Percentiles rank a stretch among this genome's conserved stretches.
Evolutionary conservation across 2,113 vertebrate species (phyloP).

Genomic region (Catharus minimus): DNA sequence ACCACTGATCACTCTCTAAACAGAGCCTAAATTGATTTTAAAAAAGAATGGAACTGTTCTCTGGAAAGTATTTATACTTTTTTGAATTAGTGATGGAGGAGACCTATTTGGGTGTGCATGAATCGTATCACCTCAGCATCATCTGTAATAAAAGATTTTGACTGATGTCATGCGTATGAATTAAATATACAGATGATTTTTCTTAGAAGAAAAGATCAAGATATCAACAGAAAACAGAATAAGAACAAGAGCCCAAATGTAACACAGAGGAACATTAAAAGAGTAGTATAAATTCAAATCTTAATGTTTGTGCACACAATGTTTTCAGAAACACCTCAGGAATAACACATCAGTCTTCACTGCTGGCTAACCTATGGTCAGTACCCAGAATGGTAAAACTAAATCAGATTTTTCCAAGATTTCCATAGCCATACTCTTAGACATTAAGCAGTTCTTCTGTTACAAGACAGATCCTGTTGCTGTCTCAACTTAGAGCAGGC

Average conservation of each 20-base stretch:
- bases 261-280: not conserved
- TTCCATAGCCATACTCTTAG: not conserved
- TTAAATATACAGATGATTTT: not conserved
- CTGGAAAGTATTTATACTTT: not conserved
- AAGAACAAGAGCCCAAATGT: not conserved
- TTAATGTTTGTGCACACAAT: not conserved
- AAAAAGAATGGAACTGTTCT: not conserved
- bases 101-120: not conserved
- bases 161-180: not conserved
- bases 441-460: not conserved
- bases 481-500: not conserved
- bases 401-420: not conserved
- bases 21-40: not conserved
- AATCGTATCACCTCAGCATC: accelerated
- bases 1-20: not conserved
- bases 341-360: not conserved
- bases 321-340: not conserved
- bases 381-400: not conserved
- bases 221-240: not conserved
- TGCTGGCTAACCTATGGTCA: not conserved
- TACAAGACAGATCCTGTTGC: not conserved
- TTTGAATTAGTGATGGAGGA: not conserved
- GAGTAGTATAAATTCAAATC: not conserved
- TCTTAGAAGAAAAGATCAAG: not conserved
- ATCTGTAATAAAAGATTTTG: not conserved